phyloP scores from a whole-genome alignment of 1,140 invertebrate species.

The Bilobella aurantiaca region DNA sequence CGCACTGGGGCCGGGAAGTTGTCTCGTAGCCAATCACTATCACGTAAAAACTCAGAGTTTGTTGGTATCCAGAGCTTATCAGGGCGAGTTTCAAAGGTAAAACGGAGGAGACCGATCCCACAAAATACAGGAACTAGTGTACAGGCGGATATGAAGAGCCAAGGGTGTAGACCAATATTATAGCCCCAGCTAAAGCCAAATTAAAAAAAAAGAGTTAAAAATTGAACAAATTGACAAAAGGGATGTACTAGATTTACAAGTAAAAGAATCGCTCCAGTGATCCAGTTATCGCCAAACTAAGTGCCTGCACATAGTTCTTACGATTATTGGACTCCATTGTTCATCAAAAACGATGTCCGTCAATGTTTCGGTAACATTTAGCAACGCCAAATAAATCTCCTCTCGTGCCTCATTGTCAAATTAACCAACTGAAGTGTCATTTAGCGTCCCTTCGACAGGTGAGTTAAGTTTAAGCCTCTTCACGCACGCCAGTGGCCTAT shows the following conservation, averaged over 20 bases:
- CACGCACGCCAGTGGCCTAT: no score
- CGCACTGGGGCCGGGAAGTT: slow-evolving; percentile 29
- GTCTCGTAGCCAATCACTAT: slow-evolving; percentile 24
- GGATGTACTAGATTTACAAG: slow-evolving; percentile 1
- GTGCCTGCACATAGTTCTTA: no score
- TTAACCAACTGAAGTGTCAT: no score
- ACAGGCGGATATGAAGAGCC: slow-evolving; percentile 45
- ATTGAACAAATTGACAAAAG: neutral
- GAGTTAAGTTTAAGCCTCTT: no score
- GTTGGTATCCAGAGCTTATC: slow-evolving; percentile 28
- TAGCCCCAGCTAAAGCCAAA: slow-evolving; percentile 35
- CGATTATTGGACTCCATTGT: no score
- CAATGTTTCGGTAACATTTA: no score
- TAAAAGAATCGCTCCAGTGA: slow-evolving; percentile 24
- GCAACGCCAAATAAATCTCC: no score
- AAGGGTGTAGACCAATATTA: slow-evolving; percentile 41
- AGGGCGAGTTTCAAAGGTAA: slow-evolving; percentile 23
- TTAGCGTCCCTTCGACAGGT: no score
- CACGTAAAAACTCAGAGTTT: slow-evolving; percentile 18
- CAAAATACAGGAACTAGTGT: slow-evolving; percentile 44
- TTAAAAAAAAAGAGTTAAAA: neutral
- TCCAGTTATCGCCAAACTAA: slow-evolving; percentile 22
- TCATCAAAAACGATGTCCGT: no score
- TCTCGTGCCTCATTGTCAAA: no score
- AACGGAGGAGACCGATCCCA: slow-evolving; percentile 21